phyloP scores from a whole-genome alignment of 2,113 vertebrate genomes.

The Zapornia atra region DNA sequence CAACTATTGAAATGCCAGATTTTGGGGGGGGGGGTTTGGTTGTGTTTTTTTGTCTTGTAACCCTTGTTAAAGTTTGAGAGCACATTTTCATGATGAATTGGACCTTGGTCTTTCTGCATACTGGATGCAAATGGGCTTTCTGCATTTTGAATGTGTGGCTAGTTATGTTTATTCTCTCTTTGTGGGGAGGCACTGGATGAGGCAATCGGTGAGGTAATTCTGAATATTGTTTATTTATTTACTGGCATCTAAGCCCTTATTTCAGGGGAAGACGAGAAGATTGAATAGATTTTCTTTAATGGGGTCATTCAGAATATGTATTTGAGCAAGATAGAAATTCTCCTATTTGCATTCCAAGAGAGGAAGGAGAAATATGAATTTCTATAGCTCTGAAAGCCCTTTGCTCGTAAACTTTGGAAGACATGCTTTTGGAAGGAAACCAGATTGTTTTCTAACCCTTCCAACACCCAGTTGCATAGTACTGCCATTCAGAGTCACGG shows the following conservation, averaged over 20 bases:
- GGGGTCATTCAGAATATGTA: not conserved
- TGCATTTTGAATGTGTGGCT: not conserved
- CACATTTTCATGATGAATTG: not conserved
- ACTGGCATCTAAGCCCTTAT: not conserved
- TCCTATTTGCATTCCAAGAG: not conserved
- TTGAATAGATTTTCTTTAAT: not conserved
- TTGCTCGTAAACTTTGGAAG: not conserved
- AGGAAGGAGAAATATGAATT: not conserved
- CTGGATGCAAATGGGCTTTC: not conserved
- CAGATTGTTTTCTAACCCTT: not conserved
- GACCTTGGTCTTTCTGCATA: not conserved
- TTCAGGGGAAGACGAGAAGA: not conserved
- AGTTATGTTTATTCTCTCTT: not conserved
- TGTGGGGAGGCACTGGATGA: not conserved
- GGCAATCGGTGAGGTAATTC: not conserved
- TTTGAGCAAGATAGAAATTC: not conserved
- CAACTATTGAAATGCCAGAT: not conserved
- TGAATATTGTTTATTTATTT: not conserved
- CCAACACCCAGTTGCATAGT: not conserved
- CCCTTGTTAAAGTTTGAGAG: not conserved
- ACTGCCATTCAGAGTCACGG: accelerated
- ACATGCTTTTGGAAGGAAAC: not conserved
- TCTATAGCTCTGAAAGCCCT: not conserved
- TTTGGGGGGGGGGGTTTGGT: not conserved
- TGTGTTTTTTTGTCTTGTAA: not conserved